phyloP scores from a whole-genome alignment of 2,888 invertebrate species.

The Carpatolechia fugitivella region DNA sequence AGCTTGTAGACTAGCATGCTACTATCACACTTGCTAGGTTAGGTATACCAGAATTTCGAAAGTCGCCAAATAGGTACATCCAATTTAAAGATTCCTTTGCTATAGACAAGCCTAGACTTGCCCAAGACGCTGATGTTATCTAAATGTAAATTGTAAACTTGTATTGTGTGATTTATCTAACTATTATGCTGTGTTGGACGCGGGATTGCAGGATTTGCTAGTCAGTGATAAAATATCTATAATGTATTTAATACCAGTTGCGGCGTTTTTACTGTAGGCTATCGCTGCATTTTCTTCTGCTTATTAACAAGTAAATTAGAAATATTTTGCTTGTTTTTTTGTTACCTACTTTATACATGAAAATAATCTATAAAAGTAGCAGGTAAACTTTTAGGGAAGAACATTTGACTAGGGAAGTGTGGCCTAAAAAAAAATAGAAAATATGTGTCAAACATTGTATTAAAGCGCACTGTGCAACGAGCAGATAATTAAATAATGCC shows the following conservation, averaged over 20 bases:
- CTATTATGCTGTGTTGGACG: constrained; percentile 1
- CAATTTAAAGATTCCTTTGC: neutral
- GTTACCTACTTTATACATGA: too few relatives aligned
- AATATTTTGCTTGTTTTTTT: too few relatives aligned
- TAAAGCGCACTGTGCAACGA: too few relatives aligned
- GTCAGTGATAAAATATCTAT: neutral
- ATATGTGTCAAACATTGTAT: too few relatives aligned
- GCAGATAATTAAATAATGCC: too few relatives aligned
- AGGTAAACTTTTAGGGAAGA: too few relatives aligned
- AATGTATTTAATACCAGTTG: constrained; percentile 5
- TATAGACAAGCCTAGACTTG: neutral
- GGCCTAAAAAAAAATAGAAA: too few relatives aligned
- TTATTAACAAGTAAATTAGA: too few relatives aligned
- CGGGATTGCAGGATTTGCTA: neutral
- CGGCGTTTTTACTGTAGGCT: neutral
- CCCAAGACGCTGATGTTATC: constrained; percentile 2
- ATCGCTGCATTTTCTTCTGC: neutral
- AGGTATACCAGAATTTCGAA: constrained; percentile 8
- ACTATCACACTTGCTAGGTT: neutral
- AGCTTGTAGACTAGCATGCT: neutral
- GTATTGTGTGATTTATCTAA: constrained; percentile 6
- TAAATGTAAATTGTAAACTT: constrained; percentile 10
- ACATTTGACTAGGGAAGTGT: too few relatives aligned
- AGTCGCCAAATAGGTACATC: constrained; percentile 3
- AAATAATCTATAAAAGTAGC: too few relatives aligned